Percentiles rank a stretch among this genome's conserved stretches.
Evolutionary conservation across 2,113 vertebrate genomes (phyloP).

Genomic region (Trogon surrucura): DNA sequence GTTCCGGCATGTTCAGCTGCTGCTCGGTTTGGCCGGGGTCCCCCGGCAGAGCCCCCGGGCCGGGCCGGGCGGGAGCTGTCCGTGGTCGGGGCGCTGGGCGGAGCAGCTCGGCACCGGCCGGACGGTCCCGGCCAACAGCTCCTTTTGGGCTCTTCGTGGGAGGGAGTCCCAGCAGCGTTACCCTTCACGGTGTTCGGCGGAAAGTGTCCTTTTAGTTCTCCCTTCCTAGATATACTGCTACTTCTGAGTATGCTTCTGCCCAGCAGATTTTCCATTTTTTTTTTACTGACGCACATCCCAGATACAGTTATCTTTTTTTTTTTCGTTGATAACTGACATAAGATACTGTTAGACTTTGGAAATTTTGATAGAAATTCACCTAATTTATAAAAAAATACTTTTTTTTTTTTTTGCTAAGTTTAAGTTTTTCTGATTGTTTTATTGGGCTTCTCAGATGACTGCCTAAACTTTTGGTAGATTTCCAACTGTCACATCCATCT

Average conservation of each 20-base stretch:
- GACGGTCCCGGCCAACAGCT: rapidly evolving
- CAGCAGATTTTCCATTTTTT: background rate
- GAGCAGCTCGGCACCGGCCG: background rate
- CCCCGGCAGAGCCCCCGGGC: too few species aligned
- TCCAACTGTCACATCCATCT: slow-evolving; percentile 52
- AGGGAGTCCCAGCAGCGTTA: background rate
- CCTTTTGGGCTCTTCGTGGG: rapidly evolving
- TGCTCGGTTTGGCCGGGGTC: too few species aligned
- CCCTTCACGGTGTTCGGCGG: background rate
- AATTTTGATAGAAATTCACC: background rate
- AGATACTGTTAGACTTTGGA: background rate
- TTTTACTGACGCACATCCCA: background rate
- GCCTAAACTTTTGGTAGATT: slow-evolving; percentile 15
- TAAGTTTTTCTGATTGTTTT: background rate
- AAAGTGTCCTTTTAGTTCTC: background rate
- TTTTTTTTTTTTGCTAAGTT: background rate
- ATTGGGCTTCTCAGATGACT: background rate
- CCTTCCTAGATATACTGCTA: background rate
- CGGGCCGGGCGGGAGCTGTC: background rate
- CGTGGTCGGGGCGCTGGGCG: background rate
- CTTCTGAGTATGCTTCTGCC: background rate
- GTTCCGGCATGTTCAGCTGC: too few species aligned
- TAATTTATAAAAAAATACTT: background rate
- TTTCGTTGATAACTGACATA: background rate
- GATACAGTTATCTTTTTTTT: background rate